Percentiles rank a stretch among this genome's conserved stretches.
Conservation (phyloP, 2,888 invertebrate species). For the Carcina quercana region DNA sequence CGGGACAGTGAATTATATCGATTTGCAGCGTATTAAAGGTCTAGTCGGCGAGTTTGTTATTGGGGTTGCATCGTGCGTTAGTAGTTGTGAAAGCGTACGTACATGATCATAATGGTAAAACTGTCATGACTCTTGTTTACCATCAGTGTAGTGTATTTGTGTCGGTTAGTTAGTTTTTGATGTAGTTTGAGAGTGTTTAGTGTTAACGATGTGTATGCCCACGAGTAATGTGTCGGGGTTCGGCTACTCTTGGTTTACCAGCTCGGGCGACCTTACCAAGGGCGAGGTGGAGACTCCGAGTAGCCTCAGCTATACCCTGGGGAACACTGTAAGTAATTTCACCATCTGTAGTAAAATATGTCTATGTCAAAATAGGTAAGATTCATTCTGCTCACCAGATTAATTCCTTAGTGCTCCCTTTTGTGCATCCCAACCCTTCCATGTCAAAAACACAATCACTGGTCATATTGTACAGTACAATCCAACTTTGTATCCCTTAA, state of each 20-base stretch:
- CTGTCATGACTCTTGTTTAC: slow-evolving; percentile 70
- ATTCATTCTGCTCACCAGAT: no score
- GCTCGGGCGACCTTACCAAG: slow-evolving; percentile 64
- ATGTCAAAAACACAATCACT: no score
- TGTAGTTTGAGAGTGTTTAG: slow-evolving; percentile 36
- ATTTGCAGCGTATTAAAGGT: slow-evolving; percentile 29
- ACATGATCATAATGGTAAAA: slow-evolving; percentile 65
- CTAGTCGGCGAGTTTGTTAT: slow-evolving; percentile 55
- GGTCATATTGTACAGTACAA: no score
- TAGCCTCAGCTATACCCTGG: slow-evolving; percentile 66
- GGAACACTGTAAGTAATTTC: slow-evolving; percentile 54
- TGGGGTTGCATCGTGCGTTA: slow-evolving; percentile 61
- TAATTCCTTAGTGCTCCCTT: no score
- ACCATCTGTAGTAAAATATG: no score
- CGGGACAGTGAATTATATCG: slow-evolving; percentile 23
- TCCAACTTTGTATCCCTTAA: no score
- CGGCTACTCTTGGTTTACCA: slow-evolving; percentile 70
- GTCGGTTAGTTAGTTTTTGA: slow-evolving; percentile 54
- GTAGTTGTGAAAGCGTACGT: slow-evolving; percentile 70
- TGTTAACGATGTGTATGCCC: slow-evolving; percentile 70
- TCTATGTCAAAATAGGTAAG: no score
- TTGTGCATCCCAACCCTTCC: no score
- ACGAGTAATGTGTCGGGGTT: slow-evolving; percentile 71
- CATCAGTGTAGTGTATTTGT: slow-evolving; percentile 59
- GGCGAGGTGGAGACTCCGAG: slow-evolving; percentile 68